phyloP scores from a whole-genome alignment of 2,888 invertebrate genomes.

The Latrodectus hesperus region DNA sequence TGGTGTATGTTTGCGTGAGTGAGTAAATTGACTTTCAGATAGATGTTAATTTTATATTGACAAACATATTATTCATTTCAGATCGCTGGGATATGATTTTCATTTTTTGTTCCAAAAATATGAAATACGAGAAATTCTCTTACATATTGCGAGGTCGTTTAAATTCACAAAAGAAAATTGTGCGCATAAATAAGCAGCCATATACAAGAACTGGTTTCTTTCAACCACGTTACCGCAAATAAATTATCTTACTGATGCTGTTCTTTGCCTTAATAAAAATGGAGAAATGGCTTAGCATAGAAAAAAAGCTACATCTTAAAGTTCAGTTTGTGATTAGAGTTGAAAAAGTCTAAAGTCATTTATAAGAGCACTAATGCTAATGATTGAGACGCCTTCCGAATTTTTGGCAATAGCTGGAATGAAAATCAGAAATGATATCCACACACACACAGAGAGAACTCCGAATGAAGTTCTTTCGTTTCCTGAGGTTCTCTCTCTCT shows the following conservation, averaged over 20 bases:
- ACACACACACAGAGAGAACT: slow-evolving; percentile 7
- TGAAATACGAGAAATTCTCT: too few relatives aligned
- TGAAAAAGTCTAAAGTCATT: slow-evolving; percentile 53
- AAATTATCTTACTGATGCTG: slow-evolving; percentile 25
- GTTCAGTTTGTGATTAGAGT: slow-evolving; percentile 48
- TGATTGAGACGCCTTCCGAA: slow-evolving; percentile 52
- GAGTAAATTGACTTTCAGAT: too few relatives aligned
- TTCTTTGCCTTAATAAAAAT: slow-evolving; percentile 40
- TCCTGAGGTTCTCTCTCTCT: background rate
- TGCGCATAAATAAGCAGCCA: slow-evolving; percentile 18
- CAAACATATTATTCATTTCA: too few relatives aligned
- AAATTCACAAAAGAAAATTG: background rate
- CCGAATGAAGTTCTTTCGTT: slow-evolving; percentile 31
- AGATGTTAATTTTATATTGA: too few relatives aligned
- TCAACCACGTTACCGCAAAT: slow-evolving; percentile 28
- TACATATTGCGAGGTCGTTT: background rate
- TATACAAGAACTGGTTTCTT: slow-evolving; percentile 24
- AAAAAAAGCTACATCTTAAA: slow-evolving; percentile 29
- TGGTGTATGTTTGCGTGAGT: background rate
- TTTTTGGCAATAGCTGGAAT: slow-evolving; percentile 43
- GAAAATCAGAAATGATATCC: slow-evolving; percentile 41
- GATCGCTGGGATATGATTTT: too few relatives aligned
- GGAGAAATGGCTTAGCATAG: slow-evolving; percentile 9
- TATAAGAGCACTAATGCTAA: slow-evolving; percentile 62
- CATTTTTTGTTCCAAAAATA: too few relatives aligned